Conservation (phyloP, 2,797 vertebrate genomes). For the Fistularia commersonii region DNA sequence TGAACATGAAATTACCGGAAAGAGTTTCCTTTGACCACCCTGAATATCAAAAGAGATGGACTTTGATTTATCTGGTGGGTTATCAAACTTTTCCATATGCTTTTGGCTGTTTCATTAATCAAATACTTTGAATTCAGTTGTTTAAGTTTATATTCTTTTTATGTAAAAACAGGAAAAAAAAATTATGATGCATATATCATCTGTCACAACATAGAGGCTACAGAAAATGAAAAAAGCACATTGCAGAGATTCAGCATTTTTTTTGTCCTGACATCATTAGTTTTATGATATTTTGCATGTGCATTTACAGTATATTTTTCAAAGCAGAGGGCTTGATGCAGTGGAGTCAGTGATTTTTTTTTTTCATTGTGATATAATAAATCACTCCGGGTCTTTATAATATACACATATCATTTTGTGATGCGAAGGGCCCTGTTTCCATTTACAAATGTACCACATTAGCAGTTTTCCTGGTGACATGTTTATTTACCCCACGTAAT, state of each 20-base stretch:
- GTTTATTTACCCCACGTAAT: constrained; percentile 69
- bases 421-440: constrained; percentile 29
- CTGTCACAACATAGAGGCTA: neutral
- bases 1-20: constrained; percentile 55
- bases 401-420: constrained; percentile 33
- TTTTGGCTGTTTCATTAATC: constrained; percentile 40
- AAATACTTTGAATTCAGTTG: constrained; percentile 18
- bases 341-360: constrained; percentile 7
- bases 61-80: constrained; percentile 52
- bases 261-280: too few species aligned
- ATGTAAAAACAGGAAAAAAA: too few species aligned
- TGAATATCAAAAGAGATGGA: constrained; percentile 53
- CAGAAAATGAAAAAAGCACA: too few species aligned
- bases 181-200: constrained; percentile 27
- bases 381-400: constrained; percentile 42
- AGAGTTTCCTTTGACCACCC: constrained; percentile 48
- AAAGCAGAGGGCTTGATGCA: constrained; percentile 10
- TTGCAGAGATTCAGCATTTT: too few species aligned
- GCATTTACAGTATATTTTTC: neutral
- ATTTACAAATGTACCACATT: constrained; percentile 61
- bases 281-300: too few species aligned
- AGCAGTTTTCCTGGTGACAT: constrained; percentile 62
- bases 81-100: constrained; percentile 51
- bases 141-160: too few species aligned
- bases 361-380: constrained; percentile 31